Percentiles rank a stretch among this genome's conserved stretches.
Conservation (phyloP, 1,140 invertebrate genomes). For the Hypsibius dujardini region DNA sequence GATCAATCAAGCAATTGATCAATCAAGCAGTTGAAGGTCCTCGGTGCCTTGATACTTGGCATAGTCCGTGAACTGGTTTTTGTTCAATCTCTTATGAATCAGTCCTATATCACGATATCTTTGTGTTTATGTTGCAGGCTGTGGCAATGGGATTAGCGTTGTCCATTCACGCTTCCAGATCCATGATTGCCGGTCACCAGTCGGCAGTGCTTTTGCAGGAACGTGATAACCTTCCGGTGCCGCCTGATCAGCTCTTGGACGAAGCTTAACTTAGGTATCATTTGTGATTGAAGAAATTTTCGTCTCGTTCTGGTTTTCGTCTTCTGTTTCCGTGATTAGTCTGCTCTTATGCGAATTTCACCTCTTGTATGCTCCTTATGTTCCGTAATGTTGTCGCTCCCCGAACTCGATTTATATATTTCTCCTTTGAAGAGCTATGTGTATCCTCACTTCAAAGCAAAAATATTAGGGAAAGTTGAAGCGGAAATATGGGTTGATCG, state of each 20-base stretch:
- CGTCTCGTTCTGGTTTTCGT: not conserved
- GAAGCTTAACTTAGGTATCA: not conserved
- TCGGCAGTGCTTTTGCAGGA: not conserved
- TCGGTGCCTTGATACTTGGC: too few relatives aligned
- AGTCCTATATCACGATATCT: too few relatives aligned
- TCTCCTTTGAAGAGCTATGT: too few relatives aligned
- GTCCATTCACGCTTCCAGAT: constrained; percentile 2
- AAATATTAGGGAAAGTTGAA: too few relatives aligned
- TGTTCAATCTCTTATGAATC: too few relatives aligned
- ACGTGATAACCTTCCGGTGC: constrained; percentile 3
- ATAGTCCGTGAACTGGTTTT: too few relatives aligned
- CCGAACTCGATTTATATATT: not conserved
- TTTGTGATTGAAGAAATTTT: not conserved
- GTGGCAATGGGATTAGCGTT: not conserved
- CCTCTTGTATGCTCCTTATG: not conserved
- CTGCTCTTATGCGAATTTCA: not conserved
- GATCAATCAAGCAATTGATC: too few relatives aligned
- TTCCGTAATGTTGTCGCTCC: not conserved
- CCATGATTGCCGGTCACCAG: constrained; percentile 9
- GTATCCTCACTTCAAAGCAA: too few relatives aligned
- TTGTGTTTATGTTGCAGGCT: not conserved
- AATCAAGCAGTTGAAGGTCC: too few relatives aligned
- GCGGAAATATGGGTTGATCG: too few relatives aligned
- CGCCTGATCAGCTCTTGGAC: not conserved
- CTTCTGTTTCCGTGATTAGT: not conserved